Base-by-base conservation (phyloP, 2,113 vertebrate species). In the Symphodus melops region DNA sequence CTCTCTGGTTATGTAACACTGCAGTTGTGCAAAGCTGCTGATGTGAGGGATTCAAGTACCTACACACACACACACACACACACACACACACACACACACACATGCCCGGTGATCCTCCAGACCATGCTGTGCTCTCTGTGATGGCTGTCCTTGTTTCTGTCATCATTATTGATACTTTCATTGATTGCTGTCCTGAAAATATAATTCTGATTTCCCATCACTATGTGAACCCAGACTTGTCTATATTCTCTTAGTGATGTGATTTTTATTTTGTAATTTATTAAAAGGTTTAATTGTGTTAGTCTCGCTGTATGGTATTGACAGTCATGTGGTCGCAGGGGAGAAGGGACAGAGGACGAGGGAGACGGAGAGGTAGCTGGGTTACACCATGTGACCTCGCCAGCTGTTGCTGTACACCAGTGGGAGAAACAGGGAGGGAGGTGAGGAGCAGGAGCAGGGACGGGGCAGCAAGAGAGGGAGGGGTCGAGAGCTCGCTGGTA, bases 1-100 rank as follows among this genome's bases (percentile, higher is more conserved):
- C 79, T 68, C 54, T 64, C 42, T 49, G 42, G 61, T 93, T 93
- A 93, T 90, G 83, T 82, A 93, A 93, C 84, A 92, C 92, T 92
- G 92, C 92, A 93, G 92, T 79, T 87, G 82, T 88, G 89, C 80
- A 89, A 91, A 92, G 88, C 89, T 93, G 92, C 92, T 91, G 92
- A 93, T 88, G 80, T 90, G 90, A 91, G 85, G 87, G 80, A 89
- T 91, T 86, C 86, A 78, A 74, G 55, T 67, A 79, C 85, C 57
- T 70, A 9, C 54, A 23, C 39, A 10, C 14, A 48, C 16, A 48
- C 36, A 33, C 28, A 33, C 28, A 33, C 28, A 33, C 28, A 33
- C 28, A 33, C 4, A 10, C 14, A 48, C 16, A 48, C 36, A 33
- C 28, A 33, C 28, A 33, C 28, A 33, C 28, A 33, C 28, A 33